Percentiles rank a stretch among this genome's conserved stretches.
Conservation (phyloP, 2,113 vertebrate genomes). For the Esox niger region DNA sequence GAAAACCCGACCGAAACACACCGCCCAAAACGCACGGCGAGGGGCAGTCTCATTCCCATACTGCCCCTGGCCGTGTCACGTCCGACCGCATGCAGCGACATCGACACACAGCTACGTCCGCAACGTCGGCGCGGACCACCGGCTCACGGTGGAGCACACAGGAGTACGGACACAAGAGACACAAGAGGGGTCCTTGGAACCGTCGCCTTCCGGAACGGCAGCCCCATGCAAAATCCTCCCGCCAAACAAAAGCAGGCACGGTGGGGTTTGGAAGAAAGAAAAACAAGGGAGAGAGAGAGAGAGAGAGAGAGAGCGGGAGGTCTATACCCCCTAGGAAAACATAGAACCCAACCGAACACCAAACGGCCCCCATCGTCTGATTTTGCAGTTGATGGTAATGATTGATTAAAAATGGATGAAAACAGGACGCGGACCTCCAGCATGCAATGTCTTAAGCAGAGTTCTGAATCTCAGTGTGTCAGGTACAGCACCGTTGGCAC, state of each 20-base stretch:
- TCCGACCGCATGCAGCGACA: constrained; percentile 53
- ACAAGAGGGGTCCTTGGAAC: constrained; percentile 19
- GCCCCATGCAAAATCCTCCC: constrained; percentile 64
- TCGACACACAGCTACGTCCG: neutral
- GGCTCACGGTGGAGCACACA: neutral
- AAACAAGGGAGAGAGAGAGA: constrained; percentile 40
- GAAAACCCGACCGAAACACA: neutral
- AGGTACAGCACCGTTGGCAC: constrained; percentile 21
- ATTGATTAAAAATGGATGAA: constrained; percentile 43
- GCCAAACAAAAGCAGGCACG: constrained; percentile 56
- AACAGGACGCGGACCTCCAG: constrained; percentile 33
- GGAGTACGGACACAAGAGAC: neutral
- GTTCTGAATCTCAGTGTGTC: neutral
- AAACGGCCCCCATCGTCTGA: constrained; percentile 51
- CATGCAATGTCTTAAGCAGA: constrained; percentile 65
- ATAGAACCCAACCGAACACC: too few species aligned
- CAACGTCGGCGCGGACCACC: neutral
- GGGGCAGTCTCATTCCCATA: constrained; percentile 51
- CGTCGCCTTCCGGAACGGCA: neutral
- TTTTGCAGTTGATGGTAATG: constrained; percentile 54
- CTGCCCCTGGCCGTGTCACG: constrained; percentile 19
- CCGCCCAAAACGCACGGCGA: constrained; percentile 47
- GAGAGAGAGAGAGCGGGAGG: too few species aligned
- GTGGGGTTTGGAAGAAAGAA: constrained; percentile 17
- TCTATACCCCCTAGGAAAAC: neutral